A percentile compares a stretch with the other conserved stretches of the same genome.
These are phyloP conservation scores for Agapornis canus DNA, from an alignment of 2,797 vertebrate species.

Conservation along the genomic window DNA sequence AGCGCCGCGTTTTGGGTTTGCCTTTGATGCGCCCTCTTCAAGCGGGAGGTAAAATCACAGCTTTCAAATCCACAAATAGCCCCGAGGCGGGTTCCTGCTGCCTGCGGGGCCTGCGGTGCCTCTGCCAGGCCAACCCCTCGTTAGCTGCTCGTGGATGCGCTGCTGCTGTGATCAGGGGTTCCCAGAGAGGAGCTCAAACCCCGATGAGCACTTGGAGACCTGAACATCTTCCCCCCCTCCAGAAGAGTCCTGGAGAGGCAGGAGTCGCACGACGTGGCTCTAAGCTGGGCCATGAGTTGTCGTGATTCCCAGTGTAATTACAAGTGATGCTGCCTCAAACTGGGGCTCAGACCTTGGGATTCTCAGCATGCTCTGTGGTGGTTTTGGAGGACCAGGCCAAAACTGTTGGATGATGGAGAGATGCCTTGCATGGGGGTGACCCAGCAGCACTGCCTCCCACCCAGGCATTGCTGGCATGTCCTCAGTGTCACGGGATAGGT, in stretches of 20 bases:
- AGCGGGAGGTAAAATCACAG: slow-evolving; percentile 68
- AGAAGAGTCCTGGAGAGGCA: fast-evolving
- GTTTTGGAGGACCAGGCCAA: not conserved
- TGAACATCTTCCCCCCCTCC: too few species aligned
- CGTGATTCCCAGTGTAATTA: fast-evolving
- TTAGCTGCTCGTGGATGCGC: fast-evolving
- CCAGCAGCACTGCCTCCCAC: not conserved
- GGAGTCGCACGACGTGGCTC: fast-evolving
- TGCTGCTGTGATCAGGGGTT: fast-evolving
- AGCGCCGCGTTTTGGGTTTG: slow-evolving; percentile 49
- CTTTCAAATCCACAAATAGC: slow-evolving; percentile 60
- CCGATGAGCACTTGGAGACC: not conserved
- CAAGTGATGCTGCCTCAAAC: not conserved
- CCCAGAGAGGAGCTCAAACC: not conserved
- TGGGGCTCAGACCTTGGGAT: not conserved
- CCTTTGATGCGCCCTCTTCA: slow-evolving; percentile 66
- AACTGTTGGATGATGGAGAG: not conserved
- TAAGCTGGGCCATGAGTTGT: fast-evolving
- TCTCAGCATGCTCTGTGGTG: fast-evolving
- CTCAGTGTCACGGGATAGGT: fast-evolving
- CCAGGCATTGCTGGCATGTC: fast-evolving
- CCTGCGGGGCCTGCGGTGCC: not conserved
- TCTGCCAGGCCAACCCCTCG: not conserved
- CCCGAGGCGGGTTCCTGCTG: not conserved
- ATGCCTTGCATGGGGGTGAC: not conserved